Conservation (phyloP, 2,113 vertebrate genomes). For the Neogobius melanostomus region DNA sequence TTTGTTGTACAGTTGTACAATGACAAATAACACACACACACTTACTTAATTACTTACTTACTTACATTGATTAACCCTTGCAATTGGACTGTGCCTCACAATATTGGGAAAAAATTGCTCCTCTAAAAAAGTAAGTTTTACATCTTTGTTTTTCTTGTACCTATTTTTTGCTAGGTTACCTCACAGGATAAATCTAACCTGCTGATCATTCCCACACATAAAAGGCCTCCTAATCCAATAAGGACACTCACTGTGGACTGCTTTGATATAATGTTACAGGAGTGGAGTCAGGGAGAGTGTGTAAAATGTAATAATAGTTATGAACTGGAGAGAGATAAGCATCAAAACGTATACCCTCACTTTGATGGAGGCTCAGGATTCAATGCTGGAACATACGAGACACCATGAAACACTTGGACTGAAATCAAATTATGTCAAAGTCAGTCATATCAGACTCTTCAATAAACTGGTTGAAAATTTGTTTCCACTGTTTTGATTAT, state of each 20-base stretch:
- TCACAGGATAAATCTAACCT: background rate
- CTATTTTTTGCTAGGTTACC: background rate
- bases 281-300: constrained; percentile 3
- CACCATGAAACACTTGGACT: background rate
- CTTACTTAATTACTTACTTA: too few relatives aligned
- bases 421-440: constrained; percentile 5
- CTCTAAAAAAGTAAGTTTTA: too few relatives aligned
- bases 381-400: background rate
- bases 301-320: constrained; percentile 27
- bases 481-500: background rate
- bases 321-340: constrained; percentile 4
- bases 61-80: too few relatives aligned
- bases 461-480: background rate
- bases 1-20: too few relatives aligned
- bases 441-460: background rate
- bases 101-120: too few relatives aligned
- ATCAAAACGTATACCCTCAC: background rate
- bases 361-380: background rate
- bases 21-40: too few relatives aligned
- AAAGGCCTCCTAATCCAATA: constrained; percentile 43
- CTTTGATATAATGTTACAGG: constrained; percentile 30
- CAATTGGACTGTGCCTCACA: too few relatives aligned
- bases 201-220: constrained; percentile 26
- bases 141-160: background rate
- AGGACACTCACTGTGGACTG: constrained; percentile 27